Percentiles rank a stretch among this genome's conserved stretches.
These are phyloP conservation scores for Hephaestus fuliginosus DNA, from an alignment of 2,797 vertebrate genomes.

Conservation along the genomic window DNA sequence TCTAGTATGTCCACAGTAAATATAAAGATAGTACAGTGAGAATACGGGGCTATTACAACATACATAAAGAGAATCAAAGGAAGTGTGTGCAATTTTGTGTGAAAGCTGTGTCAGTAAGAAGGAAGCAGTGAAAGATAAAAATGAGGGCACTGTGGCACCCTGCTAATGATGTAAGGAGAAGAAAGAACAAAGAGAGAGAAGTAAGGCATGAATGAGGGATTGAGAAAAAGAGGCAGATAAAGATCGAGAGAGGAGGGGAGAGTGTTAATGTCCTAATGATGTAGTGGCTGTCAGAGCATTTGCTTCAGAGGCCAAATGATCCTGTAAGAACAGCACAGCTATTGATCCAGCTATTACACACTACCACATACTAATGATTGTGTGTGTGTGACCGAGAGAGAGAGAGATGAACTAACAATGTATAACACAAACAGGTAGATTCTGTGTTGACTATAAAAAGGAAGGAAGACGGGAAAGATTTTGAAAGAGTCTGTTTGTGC, in stretches of 20 bases:
- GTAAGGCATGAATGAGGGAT: slow-evolving; percentile 14
- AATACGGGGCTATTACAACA: neutral
- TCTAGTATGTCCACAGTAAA: neutral
- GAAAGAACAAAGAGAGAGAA: slow-evolving; percentile 26
- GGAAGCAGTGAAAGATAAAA: neutral
- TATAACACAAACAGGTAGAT: slow-evolving; percentile 32
- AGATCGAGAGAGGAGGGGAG: slow-evolving; percentile 22
- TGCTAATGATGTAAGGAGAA: slow-evolving; percentile 30
- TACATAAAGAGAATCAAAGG: neutral
- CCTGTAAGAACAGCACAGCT: slow-evolving; percentile 80
- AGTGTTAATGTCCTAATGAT: slow-evolving; percentile 85
- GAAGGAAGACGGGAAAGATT: neutral
- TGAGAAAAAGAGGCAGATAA: slow-evolving; percentile 12
- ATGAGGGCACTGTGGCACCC: neutral
- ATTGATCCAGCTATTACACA: slow-evolving; percentile 77
- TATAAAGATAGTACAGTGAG: neutral
- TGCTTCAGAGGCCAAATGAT: slow-evolving; percentile 81
- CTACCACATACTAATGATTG: slow-evolving; percentile 70
- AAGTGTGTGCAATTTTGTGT: neutral
- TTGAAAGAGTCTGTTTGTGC: slow-evolving; percentile 1
- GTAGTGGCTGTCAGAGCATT: slow-evolving; percentile 78
- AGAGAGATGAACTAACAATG: neutral
- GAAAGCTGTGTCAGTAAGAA: neutral
- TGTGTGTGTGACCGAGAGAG: slow-evolving; percentile 3
- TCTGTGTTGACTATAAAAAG: slow-evolving; percentile 3